A percentile compares a stretch with the other conserved stretches of the same genome.
Conservation (phyloP, 2,113 vertebrate species). For the Gracilinanus agilis region DNA sequence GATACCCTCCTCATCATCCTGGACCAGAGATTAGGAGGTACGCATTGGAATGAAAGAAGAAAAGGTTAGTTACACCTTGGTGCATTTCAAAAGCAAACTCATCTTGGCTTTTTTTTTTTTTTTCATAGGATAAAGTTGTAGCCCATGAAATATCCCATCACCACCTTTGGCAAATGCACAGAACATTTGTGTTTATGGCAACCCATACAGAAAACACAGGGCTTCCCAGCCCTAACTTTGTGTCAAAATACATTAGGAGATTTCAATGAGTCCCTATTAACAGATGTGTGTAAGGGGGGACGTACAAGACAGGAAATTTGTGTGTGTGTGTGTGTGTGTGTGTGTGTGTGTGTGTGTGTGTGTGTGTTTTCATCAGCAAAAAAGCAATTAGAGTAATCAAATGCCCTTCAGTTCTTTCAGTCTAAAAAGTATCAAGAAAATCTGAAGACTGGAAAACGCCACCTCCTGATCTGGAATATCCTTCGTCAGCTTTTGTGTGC, state of each 20-base stretch:
- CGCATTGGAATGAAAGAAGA: conserved; percentile 85
- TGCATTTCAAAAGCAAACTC: conserved; percentile 68
- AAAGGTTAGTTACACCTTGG: conserved; percentile 83
- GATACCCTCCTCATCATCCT: conserved; percentile 99
- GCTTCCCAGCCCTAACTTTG: conserved; percentile 68
- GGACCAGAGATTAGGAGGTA: conserved; percentile 78
- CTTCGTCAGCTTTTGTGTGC: conserved; percentile 15
- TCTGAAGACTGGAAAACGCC: conserved; percentile 38
- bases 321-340: too few relatives aligned
- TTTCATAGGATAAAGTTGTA: conserved; percentile 67
- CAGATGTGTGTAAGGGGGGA: conserved; percentile 76
- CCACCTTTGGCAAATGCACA: conserved; percentile 66
- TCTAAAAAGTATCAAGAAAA: conserved; percentile 73
- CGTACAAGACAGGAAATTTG: neutral
- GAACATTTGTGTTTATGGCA: conserved; percentile 78
- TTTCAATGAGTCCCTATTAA: conserved; percentile 80
- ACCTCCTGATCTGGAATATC: conserved; percentile 32
- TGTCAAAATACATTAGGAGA: conserved; percentile 81
- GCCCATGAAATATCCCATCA: conserved; percentile 68
- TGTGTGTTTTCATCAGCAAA: conserved; percentile 55
- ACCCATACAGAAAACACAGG: conserved; percentile 74
- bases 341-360: too few relatives aligned
- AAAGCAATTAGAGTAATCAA: conserved; percentile 77
- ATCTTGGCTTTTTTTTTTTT: conserved; percentile 73
- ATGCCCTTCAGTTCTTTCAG: conserved; percentile 71